Conservation (phyloP, 92 coral and sea anemone species). For the Bergia sp. region DNA sequence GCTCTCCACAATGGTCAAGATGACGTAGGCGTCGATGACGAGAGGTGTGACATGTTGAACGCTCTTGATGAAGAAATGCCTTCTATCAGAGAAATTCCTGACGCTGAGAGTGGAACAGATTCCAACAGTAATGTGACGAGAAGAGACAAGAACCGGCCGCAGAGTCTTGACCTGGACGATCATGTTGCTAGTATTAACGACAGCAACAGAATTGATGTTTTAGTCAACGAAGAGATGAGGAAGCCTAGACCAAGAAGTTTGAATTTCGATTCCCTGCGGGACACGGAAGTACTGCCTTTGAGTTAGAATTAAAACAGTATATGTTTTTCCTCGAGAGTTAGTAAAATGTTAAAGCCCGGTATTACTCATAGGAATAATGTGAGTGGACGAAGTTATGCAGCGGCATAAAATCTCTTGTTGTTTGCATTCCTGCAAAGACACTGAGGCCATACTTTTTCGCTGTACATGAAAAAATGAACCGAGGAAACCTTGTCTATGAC, state of each 20-base stretch:
- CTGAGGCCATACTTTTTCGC: not conserved
- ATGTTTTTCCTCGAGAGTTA: not conserved
- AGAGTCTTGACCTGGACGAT: slow-evolving; percentile 32
- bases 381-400: not conserved
- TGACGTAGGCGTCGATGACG: not conserved
- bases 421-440: not conserved
- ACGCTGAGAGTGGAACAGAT: slow-evolving; percentile 15
- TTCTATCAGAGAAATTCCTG: slow-evolving; percentile 24
- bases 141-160: slow-evolving; percentile 20
- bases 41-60: not conserved
- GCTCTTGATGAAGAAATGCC: slow-evolving; percentile 34
- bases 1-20: slow-evolving; percentile 19
- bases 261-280: slow-evolving; percentile 13
- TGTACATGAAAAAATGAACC: not conserved
- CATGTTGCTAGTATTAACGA: not conserved
- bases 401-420: not conserved
- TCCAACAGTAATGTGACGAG: slow-evolving; percentile 29
- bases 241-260: slow-evolving; percentile 34
- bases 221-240: not conserved
- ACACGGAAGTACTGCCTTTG: not conserved
- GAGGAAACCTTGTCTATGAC: not conserved
- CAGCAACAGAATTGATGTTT: not conserved
- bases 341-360: not conserved
- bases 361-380: not conserved
- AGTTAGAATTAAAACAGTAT: not conserved